Percentiles rank a stretch among this genome's conserved stretches.
These are phyloP conservation scores for Ceryle rudis DNA, from an alignment of 2,797 vertebrate species.

Conservation along the genomic window DNA sequence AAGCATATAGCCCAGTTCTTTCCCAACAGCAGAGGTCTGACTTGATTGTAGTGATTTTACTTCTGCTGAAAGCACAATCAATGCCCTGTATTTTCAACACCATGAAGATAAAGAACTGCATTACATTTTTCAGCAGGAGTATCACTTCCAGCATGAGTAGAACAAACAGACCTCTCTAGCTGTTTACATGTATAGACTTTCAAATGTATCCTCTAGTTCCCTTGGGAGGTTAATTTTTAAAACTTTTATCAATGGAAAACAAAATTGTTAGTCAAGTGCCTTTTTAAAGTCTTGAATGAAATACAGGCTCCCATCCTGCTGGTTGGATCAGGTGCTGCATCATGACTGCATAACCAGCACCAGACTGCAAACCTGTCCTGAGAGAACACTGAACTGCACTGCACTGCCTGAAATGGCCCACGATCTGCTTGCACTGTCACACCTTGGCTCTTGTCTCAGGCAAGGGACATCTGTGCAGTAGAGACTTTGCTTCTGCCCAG, in stretches of 20 bases:
- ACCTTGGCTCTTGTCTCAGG: not conserved
- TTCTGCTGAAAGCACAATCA: conserved; percentile 32
- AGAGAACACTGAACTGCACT: too few species aligned
- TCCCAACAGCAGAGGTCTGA: not conserved
- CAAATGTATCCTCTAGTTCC: not conserved
- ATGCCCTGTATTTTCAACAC: not conserved
- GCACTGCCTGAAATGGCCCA: not conserved
- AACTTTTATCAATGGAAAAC: not conserved
- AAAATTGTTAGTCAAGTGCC: not conserved
- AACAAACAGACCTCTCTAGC: conserved; percentile 20
- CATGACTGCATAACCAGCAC: not conserved
- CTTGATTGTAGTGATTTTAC: not conserved
- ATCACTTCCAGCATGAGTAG: not conserved
- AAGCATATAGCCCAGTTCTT: not conserved
- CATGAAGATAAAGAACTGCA: not conserved
- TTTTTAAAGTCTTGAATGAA: not conserved
- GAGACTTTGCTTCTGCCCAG: not conserved
- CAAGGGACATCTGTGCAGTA: rapidly evolving
- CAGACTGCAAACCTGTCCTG: not conserved
- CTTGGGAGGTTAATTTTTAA: conserved; percentile 45
- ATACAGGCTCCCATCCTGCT: not conserved
- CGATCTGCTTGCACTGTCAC: rapidly evolving
- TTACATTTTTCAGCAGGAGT: conserved; percentile 20
- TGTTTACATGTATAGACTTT: conserved; percentile 9
- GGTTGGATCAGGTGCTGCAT: not conserved